Percentiles rank a stretch among this genome's conserved stretches.
These are phyloP conservation scores for Urocynchramus pylzowi DNA, from an alignment of 2,113 vertebrate species.

Conservation along the genomic window DNA sequence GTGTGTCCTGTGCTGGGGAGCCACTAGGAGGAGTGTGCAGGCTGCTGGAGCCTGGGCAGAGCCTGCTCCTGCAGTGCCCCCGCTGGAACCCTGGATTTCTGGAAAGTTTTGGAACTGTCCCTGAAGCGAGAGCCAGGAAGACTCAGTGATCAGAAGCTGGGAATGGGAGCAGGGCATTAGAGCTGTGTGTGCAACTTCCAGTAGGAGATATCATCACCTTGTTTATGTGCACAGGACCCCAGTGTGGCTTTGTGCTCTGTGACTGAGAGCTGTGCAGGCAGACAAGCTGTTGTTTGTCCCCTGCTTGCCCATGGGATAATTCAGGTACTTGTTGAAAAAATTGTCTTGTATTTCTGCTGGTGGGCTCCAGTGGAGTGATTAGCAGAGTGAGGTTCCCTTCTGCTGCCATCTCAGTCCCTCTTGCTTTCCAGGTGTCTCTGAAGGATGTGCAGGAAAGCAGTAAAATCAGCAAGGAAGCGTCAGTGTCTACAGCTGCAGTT, in stretches of 20 bases:
- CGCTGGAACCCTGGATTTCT: rapidly evolving
- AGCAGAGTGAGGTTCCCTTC: neutral
- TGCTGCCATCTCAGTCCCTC: neutral
- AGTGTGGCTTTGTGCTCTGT: neutral
- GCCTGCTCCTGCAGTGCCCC: neutral
- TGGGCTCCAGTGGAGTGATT: neutral
- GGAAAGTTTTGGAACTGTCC: neutral
- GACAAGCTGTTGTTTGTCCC: neutral
- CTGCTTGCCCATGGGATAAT: neutral
- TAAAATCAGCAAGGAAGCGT: neutral
- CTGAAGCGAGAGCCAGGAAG: neutral
- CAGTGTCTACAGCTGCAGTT: neutral
- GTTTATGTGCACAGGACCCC: neutral
- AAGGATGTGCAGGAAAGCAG: neutral
- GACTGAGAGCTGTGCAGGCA: neutral
- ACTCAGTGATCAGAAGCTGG: neutral
- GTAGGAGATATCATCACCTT: neutral
- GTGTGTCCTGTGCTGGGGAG: neutral
- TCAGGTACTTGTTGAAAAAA: neutral
- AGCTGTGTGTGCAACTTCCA: neutral
- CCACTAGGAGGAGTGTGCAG: conserved; percentile 20
- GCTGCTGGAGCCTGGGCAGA: neutral
- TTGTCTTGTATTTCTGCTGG: neutral
- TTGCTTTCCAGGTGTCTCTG: neutral
- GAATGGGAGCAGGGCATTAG: neutral